Evolutionary conservation across 2,888 invertebrate species (phyloP).

Genomic region (Aplocera efformata): DNA sequence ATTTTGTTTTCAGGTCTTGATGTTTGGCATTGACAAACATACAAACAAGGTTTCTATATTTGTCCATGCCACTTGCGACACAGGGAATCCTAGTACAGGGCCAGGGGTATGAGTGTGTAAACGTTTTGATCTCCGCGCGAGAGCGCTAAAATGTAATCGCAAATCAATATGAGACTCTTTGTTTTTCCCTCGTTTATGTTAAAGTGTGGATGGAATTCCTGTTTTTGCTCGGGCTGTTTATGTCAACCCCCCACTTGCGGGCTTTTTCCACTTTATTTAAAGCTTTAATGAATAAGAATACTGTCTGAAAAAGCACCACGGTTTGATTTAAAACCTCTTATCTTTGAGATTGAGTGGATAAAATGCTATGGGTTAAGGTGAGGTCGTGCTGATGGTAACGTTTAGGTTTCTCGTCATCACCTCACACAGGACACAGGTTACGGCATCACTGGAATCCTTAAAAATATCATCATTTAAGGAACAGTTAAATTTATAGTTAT

Average conservation of each 20-base stretch:
- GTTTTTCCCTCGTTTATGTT: constrained; percentile 27
- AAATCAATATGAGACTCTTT: constrained; percentile 16
- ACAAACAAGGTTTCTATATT: too few relatives aligned
- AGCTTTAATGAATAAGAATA: constrained; percentile 77
- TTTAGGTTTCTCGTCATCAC: too few relatives aligned
- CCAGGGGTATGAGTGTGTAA: too few relatives aligned
- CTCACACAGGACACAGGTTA: too few relatives aligned
- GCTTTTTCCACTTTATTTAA: constrained; percentile 72
- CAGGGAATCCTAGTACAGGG: constrained; percentile 1
- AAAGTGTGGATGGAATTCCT: constrained; percentile 48
- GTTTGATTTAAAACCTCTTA: constrained; percentile 70
- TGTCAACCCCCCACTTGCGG: constrained; percentile 70
- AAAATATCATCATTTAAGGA: too few relatives aligned
- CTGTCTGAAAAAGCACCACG: constrained; percentile 57
- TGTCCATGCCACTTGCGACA: too few relatives aligned
- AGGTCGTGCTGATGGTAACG: constrained; percentile 1
- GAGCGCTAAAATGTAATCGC: constrained; percentile 13
- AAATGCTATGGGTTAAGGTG: constrained; percentile 32
- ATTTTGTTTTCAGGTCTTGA: too few relatives aligned
- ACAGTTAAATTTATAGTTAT: too few relatives aligned
- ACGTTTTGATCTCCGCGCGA: constrained; percentile 12
- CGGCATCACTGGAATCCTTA: too few relatives aligned
- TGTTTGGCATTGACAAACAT: too few relatives aligned
- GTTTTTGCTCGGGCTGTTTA: constrained; percentile 67
- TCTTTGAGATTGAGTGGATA: constrained; percentile 45